Base-by-base conservation (phyloP, 2,113 vertebrate genomes). In the Sphyrna mokarran region DNA sequence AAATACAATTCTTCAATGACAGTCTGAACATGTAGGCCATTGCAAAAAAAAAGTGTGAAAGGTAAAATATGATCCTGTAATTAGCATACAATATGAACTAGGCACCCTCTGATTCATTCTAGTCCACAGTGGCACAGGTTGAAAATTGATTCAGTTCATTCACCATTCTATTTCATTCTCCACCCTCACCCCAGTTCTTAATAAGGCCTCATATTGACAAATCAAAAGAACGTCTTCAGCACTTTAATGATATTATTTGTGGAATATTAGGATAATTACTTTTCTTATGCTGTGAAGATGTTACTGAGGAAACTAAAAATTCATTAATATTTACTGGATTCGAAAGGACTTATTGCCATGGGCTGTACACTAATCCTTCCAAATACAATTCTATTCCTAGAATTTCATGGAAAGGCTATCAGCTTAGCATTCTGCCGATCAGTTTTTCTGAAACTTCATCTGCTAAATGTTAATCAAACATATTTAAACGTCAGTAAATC, bases 261-360 rank as follows among this genome's bases (percentile, higher is more conserved):
- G 58, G 63, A 63, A 20, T 37, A 16, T 80, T 80, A 80, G 78
- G 78, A 37, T 91, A 91, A 91, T 91, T 54, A 61, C 86, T 29
- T 89, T 89, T 63, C 33, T 29, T 91, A 37, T 91, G 29, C 22
- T 89, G 43, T 89, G 86, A 61, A 33, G 26, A 58, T 58, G 48
- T 33, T 89, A 61, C 54, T 58, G 48, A 33, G 54, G n/a, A 80
- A 61, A 66, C 37, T 91, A 91, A 89, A 91, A 91, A 91, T 91
- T 37, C n/a, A 37, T 80, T 80, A 40, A 37, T 80, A 80, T 80
- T 80, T 40, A 80, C 40, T 80, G n/a, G 78, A 40, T 40, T 80
- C 78, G 18, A 58, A 91, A 91, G 58, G 33, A 66, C 33, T 37
- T 80, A 14, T 11, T 66, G 58, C 58, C 58, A 63, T n/a, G 89